Evolutionary conservation across 2,797 vertebrate species (phyloP).

Genomic region (Steatocranus sp.): DNA sequence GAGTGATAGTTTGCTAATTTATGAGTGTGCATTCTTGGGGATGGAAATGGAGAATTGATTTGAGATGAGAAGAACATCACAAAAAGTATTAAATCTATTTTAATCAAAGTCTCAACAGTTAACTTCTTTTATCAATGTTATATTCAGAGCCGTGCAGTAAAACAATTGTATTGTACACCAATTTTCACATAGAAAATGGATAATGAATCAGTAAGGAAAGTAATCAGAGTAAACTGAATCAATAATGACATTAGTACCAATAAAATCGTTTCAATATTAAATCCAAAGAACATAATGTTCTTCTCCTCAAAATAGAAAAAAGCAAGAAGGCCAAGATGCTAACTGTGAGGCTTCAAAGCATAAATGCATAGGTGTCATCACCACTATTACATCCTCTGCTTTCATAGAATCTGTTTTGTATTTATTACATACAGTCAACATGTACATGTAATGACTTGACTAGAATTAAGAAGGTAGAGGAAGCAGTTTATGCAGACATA

Average conservation of each 20-base stretch:
- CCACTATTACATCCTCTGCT: not conserved
- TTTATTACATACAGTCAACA: not conserved
- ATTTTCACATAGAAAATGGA: not conserved
- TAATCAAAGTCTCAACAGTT: not conserved
- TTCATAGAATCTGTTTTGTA: conserved; percentile 25
- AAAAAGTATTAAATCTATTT: not conserved
- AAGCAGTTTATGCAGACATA: not conserved
- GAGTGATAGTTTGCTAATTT: not conserved
- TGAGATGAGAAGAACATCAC: not conserved
- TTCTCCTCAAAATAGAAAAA: not conserved
- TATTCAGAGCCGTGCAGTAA: rapidly evolving
- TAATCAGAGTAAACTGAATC: not conserved
- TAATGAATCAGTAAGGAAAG: not conserved
- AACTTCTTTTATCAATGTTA: not conserved
- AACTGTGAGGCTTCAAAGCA: not conserved
- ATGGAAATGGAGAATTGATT: no score
- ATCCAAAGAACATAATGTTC: not conserved
- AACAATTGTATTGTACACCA: not conserved
- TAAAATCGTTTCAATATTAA: rapidly evolving
- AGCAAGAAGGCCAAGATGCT: not conserved
- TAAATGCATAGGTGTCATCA: not conserved
- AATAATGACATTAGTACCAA: not conserved
- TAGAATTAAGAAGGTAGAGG: not conserved
- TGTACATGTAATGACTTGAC: not conserved
- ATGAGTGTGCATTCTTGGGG: not conserved